Percentiles rank a stretch among this genome's conserved stretches.
Evolutionary conservation across 2,797 vertebrate genomes (phyloP).

Genomic region (Alca torda): DNA sequence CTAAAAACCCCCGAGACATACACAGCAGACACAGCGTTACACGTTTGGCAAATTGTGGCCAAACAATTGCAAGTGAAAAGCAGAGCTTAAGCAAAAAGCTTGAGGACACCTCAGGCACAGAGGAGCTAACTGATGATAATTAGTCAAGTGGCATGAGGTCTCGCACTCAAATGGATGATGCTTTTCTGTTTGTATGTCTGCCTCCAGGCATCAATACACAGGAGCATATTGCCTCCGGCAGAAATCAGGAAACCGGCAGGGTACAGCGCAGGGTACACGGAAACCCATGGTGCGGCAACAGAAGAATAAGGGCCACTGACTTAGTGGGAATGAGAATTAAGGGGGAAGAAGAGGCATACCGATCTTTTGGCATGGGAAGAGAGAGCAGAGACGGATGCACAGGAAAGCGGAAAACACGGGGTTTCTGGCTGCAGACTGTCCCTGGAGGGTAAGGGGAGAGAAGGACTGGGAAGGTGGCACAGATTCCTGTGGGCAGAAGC

Average conservation of each 20-base stretch:
- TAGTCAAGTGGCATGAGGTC: not conserved
- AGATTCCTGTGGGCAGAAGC: not conserved
- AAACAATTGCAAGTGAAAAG: not conserved
- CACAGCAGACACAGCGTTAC: not conserved
- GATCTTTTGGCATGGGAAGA: not conserved
- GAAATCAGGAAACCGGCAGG: not conserved
- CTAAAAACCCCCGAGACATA: not conserved
- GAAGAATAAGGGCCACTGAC: not conserved
- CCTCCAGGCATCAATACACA: not conserved
- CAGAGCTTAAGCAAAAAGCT: not conserved
- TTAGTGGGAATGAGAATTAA: not conserved
- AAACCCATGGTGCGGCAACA: not conserved
- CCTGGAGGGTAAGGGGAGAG: not conserved
- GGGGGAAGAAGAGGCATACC: not conserved
- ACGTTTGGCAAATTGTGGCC: accelerated
- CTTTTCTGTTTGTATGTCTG: not conserved
- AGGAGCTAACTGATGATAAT: not conserved
- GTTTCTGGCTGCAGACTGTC: not conserved
- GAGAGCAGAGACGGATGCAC: not conserved
- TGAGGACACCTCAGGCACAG: not conserved
- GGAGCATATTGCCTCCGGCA: not conserved
- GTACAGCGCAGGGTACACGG: not conserved
- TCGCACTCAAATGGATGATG: not conserved
- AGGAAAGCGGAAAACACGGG: not conserved
- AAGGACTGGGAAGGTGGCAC: not conserved